Conservation (phyloP, 2,888 invertebrate genomes). For the Tetragonula carbonaria region DNA sequence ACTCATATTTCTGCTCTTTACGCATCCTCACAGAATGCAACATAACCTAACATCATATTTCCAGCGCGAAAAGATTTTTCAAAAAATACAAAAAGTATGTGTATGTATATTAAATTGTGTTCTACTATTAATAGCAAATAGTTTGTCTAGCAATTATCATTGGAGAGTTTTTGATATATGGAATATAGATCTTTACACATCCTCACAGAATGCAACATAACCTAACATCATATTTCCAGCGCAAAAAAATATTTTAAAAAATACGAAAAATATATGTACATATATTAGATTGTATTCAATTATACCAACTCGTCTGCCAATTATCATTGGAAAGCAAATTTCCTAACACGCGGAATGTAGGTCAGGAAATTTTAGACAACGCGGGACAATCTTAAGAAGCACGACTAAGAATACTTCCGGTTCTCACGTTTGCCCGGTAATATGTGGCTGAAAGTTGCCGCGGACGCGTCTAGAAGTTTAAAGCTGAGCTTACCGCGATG, state of each 20-base stretch:
- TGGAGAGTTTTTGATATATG: background rate
- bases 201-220: too few relatives aligned
- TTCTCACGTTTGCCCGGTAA: slow-evolving; percentile 34
- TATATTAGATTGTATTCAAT: too few relatives aligned
- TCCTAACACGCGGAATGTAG: background rate
- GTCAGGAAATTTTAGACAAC: too few relatives aligned
- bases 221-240: too few relatives aligned
- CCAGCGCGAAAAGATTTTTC: too few relatives aligned
- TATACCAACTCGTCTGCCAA: too few relatives aligned
- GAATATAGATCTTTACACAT: background rate
- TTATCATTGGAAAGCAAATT: background rate
- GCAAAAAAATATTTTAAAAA: too few relatives aligned
- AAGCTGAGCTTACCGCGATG: slow-evolving; percentile 64
- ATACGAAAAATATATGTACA: too few relatives aligned
- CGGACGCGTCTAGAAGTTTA: slow-evolving; percentile 60
- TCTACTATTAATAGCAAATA: too few relatives aligned
- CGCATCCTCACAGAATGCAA: background rate
- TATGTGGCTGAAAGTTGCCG: slow-evolving; percentile 57
- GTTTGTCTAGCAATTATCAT: background rate
- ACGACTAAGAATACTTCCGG: slow-evolving; percentile 25
- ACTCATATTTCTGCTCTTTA: slow-evolving; percentile 1
- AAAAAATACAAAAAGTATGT: too few relatives aligned
- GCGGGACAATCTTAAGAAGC: background rate
- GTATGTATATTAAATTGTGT: too few relatives aligned
- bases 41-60: background rate